These are phyloP conservation scores for Brachionus rotundiformis DNA, from an alignment of 1,140 invertebrate species.

Conservation along the genomic window DNA sequence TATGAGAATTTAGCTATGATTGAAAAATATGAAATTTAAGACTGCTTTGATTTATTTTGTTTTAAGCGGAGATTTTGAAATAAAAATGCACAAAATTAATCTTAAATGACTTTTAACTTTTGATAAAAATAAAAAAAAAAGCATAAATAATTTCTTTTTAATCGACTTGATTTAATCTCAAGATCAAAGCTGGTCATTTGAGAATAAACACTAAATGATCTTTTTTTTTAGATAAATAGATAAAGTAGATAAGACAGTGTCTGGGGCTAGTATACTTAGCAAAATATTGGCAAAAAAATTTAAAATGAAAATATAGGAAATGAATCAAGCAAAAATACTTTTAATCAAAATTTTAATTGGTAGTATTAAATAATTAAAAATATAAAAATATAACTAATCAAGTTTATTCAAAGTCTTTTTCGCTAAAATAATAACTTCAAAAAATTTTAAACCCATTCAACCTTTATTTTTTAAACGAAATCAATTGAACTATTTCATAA, in stretches of 20 bases:
- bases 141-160: not conserved
- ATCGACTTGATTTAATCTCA: not conserved
- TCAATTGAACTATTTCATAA: not conserved
- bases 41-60: not conserved
- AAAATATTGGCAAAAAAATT: not conserved
- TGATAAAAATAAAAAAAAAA: conserved; percentile 16
- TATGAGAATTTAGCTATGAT: not conserved
- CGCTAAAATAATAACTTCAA: not conserved
- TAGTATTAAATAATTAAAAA: not conserved
- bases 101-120: not conserved
- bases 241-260: not conserved
- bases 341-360: not conserved
- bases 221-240: not conserved
- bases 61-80: not conserved
- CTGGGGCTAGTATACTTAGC: not conserved
- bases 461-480: conserved; percentile 11
- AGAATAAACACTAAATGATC: not conserved
- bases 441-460: not conserved
- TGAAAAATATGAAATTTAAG: not conserved
- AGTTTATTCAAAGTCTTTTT: not conserved
- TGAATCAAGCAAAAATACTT: not conserved
- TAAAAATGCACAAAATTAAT: not conserved
- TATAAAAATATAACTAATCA: not conserved
- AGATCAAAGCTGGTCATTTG: conserved; percentile 1
- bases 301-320: conserved; percentile 3